Evolutionary conservation across 1,140 invertebrate species (phyloP).

Genomic region (Dinoponera quadriceps): DNA sequence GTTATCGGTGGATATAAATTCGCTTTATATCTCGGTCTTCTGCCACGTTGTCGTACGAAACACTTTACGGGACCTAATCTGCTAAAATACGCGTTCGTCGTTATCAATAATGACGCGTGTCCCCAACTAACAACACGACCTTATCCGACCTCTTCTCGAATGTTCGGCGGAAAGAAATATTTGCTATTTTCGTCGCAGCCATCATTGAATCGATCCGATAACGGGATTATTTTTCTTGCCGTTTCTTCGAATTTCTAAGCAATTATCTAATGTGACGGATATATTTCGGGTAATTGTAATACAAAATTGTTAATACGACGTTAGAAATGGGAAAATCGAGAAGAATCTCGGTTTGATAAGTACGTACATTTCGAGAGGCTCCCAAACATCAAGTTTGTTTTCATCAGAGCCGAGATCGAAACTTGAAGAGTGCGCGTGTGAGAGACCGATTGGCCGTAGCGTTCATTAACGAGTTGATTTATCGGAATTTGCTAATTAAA

Average conservation of each 20-base stretch:
- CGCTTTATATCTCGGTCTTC: background rate
- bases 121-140: no score
- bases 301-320: background rate
- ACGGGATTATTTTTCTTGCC: no score
- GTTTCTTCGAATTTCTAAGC: background rate
- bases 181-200: no score
- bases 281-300: background rate
- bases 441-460: background rate
- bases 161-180: no score
- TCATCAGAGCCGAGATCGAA: background rate
- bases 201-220: no score
- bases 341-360: background rate
- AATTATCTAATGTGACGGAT: background rate
- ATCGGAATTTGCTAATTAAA: constrained; percentile 25
- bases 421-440: background rate
- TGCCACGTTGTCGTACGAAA: no score
- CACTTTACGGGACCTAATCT: no score
- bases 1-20: background rate
- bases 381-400: no score
- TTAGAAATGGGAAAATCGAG: background rate
- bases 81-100: no score
- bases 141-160: no score
- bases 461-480: constrained; percentile 14
- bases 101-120: no score
- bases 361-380: no score